Conservation (phyloP, 2,113 vertebrate genomes). For the Larimichthys crocea region DNA sequence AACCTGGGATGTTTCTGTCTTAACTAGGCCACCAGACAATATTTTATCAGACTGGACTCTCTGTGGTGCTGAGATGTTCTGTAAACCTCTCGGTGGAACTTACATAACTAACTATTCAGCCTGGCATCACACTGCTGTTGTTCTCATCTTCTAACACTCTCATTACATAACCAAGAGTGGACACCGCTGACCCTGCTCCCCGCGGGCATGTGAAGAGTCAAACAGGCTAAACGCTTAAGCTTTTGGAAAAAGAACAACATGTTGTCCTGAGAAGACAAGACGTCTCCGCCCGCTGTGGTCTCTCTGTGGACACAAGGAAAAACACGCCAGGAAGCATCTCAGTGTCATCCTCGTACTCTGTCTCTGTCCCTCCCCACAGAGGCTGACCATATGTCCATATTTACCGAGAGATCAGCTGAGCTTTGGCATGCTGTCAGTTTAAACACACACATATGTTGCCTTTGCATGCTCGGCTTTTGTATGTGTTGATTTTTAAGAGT, state of each 20-base stretch:
- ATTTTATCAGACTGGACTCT: neutral
- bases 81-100: conserved; percentile 3
- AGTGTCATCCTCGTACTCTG: conserved; percentile 23
- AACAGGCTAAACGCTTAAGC: conserved; percentile 41
- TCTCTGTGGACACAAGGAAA: conserved; percentile 41
- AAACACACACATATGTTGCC: conserved; percentile 23
- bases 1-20: neutral
- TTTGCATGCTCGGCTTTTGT: conserved; percentile 5
- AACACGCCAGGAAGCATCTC: conserved; percentile 35
- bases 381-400: conserved; percentile 75
- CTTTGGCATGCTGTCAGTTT: conserved; percentile 57
- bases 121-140: conserved; percentile 23
- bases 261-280: conserved; percentile 60
- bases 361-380: conserved; percentile 29
- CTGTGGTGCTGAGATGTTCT: neutral
- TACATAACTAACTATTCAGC: conserved; percentile 29
- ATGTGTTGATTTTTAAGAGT: conserved; percentile 16
- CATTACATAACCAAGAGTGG: conserved; percentile 44
- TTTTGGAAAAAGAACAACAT: conserved; percentile 51
- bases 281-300: conserved; percentile 44
- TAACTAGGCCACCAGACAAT: neutral
- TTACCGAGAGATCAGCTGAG: conserved; percentile 73
- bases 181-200: conserved; percentile 30
- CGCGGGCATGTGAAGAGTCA: conserved; percentile 18
- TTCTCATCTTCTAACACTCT: conserved; percentile 27